Percentiles rank a stretch among this genome's conserved stretches.
Evolutionary conservation across 2,113 vertebrate genomes (phyloP).

Genomic region (Silurus glanis): DNA sequence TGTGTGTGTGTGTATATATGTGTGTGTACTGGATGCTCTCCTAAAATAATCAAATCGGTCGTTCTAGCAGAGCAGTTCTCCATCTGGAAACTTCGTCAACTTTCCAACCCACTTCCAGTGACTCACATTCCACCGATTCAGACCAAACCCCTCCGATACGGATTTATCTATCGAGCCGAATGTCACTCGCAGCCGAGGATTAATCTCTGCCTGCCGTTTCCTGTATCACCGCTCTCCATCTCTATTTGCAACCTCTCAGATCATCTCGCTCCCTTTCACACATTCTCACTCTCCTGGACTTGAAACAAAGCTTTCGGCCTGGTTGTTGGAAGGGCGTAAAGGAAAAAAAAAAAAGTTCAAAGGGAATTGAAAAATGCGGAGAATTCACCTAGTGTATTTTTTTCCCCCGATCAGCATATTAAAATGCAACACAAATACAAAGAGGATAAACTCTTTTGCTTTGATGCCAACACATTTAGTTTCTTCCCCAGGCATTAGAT

Average conservation of each 20-base stretch:
- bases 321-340: constrained; percentile 36
- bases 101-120: constrained; percentile 37
- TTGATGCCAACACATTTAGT: neutral
- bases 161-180: constrained; percentile 30
- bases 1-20: no score
- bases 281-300: neutral
- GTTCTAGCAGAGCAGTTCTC: neutral
- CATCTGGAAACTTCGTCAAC: constrained; percentile 20
- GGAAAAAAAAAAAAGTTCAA: neutral
- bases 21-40: neutral
- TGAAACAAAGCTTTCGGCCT: constrained; percentile 30
- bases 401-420: neutral
- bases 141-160: constrained; percentile 36
- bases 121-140: constrained; percentile 28
- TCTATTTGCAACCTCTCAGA: constrained; percentile 42
- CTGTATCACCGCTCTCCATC: constrained; percentile 40
- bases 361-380: neutral
- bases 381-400: neutral
- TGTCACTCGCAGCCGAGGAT: constrained; percentile 32
- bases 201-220: constrained; percentile 33
- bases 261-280: constrained; percentile 20
- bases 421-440: constrained; percentile 14
- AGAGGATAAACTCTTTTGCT: constrained; percentile 14
- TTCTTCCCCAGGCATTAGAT: constrained; percentile 10
- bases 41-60: neutral